A percentile compares a stretch with the other conserved stretches of the same genome.
These are phyloP conservation scores for Sphecodes monilicornis DNA, from an alignment of 2,888 invertebrate genomes.

Conservation along the genomic window DNA sequence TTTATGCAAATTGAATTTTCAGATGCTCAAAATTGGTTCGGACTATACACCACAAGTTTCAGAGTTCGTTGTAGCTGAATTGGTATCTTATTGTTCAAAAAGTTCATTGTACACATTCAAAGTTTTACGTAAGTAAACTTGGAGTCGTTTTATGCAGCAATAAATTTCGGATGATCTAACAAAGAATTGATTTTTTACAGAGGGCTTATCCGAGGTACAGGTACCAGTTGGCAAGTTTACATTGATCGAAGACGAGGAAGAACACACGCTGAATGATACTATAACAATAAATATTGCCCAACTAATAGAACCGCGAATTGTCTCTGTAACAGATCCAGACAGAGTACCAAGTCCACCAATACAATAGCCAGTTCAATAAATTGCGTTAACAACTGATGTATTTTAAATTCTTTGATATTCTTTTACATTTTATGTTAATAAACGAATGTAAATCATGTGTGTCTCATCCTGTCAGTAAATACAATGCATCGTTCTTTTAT, in stretches of 20 bases:
- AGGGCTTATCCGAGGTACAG: slow-evolving; percentile 78
- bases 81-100: slow-evolving; percentile 64
- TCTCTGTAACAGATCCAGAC: slow-evolving; percentile 11
- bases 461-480: not conserved
- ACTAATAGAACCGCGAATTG: slow-evolving; percentile 67
- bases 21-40: slow-evolving; percentile 82
- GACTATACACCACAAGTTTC: slow-evolving; percentile 84
- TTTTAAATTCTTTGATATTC: not conserved
- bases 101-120: slow-evolving; percentile 69
- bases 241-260: slow-evolving; percentile 72
- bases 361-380: not conserved
- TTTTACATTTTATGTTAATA: not conserved
- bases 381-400: not conserved
- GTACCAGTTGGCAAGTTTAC: slow-evolving; percentile 82
- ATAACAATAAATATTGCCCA: slow-evolving; percentile 65
- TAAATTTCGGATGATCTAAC: not conserved
- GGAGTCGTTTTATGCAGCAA: not conserved
- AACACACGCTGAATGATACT: slow-evolving; percentile 19
- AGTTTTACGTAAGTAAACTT: slow-evolving; percentile 71
- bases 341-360: not conserved
- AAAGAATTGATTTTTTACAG: slow-evolving; percentile 70
- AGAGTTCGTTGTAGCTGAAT: slow-evolving; percentile 79
- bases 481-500: not conserved
- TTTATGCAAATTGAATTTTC: slow-evolving; percentile 48
- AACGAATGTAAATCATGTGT: not conserved